Percentiles rank a stretch among this genome's conserved stretches.
These are phyloP conservation scores for Chaunax sp. DNA, from an alignment of 2,797 vertebrate species.

Conservation along the genomic window DNA sequence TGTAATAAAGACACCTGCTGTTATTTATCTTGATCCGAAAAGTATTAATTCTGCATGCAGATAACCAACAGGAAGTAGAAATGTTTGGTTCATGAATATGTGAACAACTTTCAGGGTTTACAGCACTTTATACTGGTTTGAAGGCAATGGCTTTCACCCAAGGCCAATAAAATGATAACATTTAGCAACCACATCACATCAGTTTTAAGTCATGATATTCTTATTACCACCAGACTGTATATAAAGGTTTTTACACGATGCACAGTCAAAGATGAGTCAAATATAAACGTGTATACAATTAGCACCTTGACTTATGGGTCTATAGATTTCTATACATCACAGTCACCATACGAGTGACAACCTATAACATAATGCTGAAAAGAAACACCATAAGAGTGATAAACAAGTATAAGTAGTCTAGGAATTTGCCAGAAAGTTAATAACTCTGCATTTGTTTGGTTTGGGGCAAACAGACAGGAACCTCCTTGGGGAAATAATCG, in stretches of 20 bases:
- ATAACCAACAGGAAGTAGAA: slow-evolving; percentile 12
- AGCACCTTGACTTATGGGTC: slow-evolving; percentile 2
- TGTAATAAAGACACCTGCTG: slow-evolving; percentile 49
- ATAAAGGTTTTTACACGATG: background rate
- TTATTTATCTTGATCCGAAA: slow-evolving; percentile 60
- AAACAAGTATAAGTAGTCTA: slow-evolving; percentile 30
- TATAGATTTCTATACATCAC: slow-evolving; percentile 19
- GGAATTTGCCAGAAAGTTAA: slow-evolving; percentile 51
- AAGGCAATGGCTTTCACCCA: background rate
- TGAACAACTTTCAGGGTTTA: slow-evolving; percentile 1
- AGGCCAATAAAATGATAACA: background rate
- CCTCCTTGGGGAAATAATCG: slow-evolving; percentile 78
- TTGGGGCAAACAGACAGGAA: slow-evolving; percentile 33
- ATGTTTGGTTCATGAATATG: background rate
- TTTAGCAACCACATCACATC: slow-evolving; percentile 6
- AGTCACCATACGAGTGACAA: slow-evolving; percentile 14
- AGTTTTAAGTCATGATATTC: background rate
- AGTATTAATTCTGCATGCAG: slow-evolving; percentile 34
- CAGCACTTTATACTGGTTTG: background rate
- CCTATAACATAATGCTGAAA: background rate
- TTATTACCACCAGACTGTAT: background rate
- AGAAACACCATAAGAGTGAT: slow-evolving; percentile 22
- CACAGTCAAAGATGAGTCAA: slow-evolving; percentile 7
- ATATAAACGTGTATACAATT: slow-evolving; percentile 1
- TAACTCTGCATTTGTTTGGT: slow-evolving; percentile 38